A percentile compares a stretch with the other conserved stretches of the same genome.
Conservation (phyloP, 2,888 invertebrate species). For the Aleiodes leptofemur region DNA sequence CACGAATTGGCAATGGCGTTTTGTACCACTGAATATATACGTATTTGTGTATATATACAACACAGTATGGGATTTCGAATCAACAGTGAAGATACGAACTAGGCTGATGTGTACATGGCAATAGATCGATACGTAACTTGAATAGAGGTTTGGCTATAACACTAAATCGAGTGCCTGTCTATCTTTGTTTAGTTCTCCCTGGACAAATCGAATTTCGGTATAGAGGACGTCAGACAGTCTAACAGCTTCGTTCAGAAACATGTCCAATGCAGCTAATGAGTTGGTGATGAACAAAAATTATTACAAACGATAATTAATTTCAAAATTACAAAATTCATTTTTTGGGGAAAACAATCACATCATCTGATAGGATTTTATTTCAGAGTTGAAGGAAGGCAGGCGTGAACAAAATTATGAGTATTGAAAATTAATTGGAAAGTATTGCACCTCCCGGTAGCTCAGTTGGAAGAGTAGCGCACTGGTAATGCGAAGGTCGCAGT, state of each 20-base stretch:
- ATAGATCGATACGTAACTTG: slow-evolving; percentile 14
- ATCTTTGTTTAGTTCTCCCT: background rate
- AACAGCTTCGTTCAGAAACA: background rate
- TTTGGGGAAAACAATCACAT: too few relatives aligned
- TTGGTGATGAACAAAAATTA: background rate
- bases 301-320: too few relatives aligned
- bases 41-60: too few relatives aligned
- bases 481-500: too few relatives aligned
- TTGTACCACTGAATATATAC: background rate
- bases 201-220: slow-evolving; percentile 2
- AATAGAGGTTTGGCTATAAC: slow-evolving; percentile 14
- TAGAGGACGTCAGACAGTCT: background rate
- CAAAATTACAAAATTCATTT: too few relatives aligned
- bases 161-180: slow-evolving; percentile 14
- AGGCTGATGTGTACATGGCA: slow-evolving; percentile 1
- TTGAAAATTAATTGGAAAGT: too few relatives aligned
- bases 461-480: too few relatives aligned
- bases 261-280: background rate
- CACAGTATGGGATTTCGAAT: background rate
- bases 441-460: too few relatives aligned
- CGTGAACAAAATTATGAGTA: too few relatives aligned
- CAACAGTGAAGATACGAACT: background rate
- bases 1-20: background rate
- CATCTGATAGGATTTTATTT: too few relatives aligned
- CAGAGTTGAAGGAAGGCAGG: too few relatives aligned